These are phyloP conservation scores for Ictalurus punctatus DNA, from an alignment of 2,113 vertebrate genomes.

Conservation along the genomic window DNA sequence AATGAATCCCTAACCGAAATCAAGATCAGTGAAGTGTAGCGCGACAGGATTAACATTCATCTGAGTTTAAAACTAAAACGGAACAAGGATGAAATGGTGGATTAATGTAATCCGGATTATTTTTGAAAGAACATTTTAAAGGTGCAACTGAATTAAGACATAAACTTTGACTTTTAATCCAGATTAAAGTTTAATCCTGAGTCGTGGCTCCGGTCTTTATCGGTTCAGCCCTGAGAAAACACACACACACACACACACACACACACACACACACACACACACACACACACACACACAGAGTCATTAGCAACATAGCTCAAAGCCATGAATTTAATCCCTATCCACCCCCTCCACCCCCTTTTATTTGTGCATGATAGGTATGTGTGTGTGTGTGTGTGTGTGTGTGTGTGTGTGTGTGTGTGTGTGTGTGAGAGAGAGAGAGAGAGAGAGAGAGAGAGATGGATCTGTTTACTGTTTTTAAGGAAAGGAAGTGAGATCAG, in stretches of 20 bases:
- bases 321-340: constrained; percentile 19
- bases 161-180: not conserved
- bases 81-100: not conserved
- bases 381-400: constrained; percentile 23
- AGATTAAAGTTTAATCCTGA: not conserved
- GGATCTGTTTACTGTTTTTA: constrained; percentile 40
- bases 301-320: not conserved
- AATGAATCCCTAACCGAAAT: not conserved
- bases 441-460: not conserved
- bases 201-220: not conserved
- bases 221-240: not conserved
- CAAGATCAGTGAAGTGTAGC: not conserved
- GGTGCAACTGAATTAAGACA: not conserved
- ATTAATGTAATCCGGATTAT: not conserved
- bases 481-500: constrained; percentile 34
- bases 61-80: not conserved
- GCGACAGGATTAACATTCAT: not conserved
- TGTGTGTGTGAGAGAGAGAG: not conserved
- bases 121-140: not conserved
- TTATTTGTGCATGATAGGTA: constrained; percentile 11
- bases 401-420: constrained; percentile 28
- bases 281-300: not conserved
- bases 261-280: constrained; percentile 2
- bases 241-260: not conserved
- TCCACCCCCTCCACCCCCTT: not conserved